Percentiles rank a stretch among this genome's conserved stretches.
phyloP scores from a whole-genome alignment of 2,113 vertebrate species.

The Cyphomyrus plagiostoma region DNA sequence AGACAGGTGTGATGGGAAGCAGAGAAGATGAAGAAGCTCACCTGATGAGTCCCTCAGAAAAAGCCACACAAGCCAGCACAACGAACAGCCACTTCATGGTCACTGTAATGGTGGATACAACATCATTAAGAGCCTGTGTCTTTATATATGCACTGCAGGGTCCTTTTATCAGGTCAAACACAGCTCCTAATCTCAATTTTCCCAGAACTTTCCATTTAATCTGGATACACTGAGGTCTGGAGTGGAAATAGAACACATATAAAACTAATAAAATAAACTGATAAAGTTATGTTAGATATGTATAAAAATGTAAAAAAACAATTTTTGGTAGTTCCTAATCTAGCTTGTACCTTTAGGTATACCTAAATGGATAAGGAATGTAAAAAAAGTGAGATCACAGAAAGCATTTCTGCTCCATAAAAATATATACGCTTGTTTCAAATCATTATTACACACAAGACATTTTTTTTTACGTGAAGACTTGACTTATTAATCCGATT shows the following conservation, averaged over 20 bases:
- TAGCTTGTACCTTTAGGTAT: not conserved
- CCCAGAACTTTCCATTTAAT: not conserved
- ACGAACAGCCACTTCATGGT: conserved; percentile 49
- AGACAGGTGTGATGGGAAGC: not conserved
- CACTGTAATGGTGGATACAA: conserved; percentile 25
- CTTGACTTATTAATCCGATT: not conserved
- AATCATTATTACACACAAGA: not conserved
- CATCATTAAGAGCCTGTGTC: not conserved
- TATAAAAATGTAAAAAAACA: not conserved
- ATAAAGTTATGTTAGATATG: not conserved
- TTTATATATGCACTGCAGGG: conserved; percentile 38
- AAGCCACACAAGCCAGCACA: conserved; percentile 37
- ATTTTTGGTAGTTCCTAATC: not conserved
- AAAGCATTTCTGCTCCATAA: not conserved
- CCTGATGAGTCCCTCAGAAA: conserved; percentile 40
- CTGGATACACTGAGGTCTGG: not conserved
- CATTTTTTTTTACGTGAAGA: not conserved
- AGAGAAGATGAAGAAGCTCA: conserved; percentile 19
- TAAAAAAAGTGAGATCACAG: not conserved
- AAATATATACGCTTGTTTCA: not conserved
- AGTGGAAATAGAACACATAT: not conserved
- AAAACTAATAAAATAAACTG: not conserved
- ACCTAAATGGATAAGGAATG: not conserved
- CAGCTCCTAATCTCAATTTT: not conserved
- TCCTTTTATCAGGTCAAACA: conserved; percentile 27